phyloP scores from a whole-genome alignment of 2,888 invertebrate genomes.

The Drosophila parthenogenetica region DNA sequence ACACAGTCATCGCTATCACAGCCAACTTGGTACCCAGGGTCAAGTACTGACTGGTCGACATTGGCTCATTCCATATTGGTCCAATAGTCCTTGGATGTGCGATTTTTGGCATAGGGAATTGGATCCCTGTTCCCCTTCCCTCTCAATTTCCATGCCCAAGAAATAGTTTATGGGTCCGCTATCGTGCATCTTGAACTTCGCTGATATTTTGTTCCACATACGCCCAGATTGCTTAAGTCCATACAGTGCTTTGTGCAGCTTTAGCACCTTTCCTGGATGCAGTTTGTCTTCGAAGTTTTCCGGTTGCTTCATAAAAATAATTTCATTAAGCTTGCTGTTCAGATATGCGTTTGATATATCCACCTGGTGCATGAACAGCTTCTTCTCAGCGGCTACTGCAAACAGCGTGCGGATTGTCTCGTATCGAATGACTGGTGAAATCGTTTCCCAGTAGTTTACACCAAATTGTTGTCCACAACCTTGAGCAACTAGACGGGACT shows the following conservation, averaged over 20 bases:
- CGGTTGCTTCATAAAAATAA: constrained; percentile 8
- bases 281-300: neutral
- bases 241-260: constrained; percentile 1
- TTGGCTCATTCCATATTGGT: too few species aligned
- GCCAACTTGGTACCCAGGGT: too few species aligned
- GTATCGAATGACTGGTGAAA: too few species aligned
- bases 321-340: neutral
- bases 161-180: too few species aligned
- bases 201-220: constrained; percentile 14
- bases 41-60: too few species aligned
- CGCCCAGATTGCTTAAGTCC: constrained; percentile 1
- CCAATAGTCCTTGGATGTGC: too few species aligned
- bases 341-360: constrained; percentile 12
- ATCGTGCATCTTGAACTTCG: too few species aligned
- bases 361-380: constrained; percentile 6
- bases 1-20: too few species aligned
- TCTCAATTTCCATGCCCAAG: too few species aligned
- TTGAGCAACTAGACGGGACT: neutral
- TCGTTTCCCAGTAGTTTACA: constrained; percentile 1
- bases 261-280: neutral
- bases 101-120: too few species aligned
- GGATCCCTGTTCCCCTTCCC: too few species aligned
- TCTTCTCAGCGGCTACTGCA: constrained; percentile 13
- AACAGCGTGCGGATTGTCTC: constrained; percentile 4
- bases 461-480: constrained; percentile 1